Percentiles rank a stretch among this genome's conserved stretches.
Evolutionary conservation across 2,113 vertebrate species (phyloP).

Genomic region (Felis chaus): DNA sequence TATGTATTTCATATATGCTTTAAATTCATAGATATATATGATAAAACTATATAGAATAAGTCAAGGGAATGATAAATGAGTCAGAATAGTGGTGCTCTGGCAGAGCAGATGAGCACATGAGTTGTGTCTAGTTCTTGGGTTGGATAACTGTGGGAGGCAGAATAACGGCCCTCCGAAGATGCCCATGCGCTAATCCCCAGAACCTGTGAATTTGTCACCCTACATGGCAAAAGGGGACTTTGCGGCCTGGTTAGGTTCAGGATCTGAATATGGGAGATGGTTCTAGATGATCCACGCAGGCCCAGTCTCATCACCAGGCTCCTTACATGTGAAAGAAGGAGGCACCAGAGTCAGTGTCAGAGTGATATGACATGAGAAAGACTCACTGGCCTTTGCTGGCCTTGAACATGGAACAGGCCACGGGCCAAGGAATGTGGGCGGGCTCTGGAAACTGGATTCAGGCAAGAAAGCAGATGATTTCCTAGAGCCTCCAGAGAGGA

Average conservation of each 20-base stretch:
- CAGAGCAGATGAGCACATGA: background rate
- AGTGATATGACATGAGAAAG: background rate
- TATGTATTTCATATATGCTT: background rate
- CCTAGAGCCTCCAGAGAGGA: background rate
- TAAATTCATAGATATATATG: background rate
- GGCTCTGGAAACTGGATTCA: background rate
- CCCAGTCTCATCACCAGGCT: background rate
- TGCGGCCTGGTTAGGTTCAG: background rate
- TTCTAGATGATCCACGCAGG: background rate
- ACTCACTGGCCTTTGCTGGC: background rate
- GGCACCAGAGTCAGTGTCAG: background rate
- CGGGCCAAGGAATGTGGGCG: background rate
- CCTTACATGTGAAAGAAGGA: background rate
- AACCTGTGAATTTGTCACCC: background rate
- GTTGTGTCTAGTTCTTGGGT: background rate
- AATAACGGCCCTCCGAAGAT: background rate
- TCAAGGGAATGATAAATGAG: background rate
- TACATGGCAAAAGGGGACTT: background rate
- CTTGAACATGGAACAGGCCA: background rate
- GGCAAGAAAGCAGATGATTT: background rate
- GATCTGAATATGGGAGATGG: background rate
- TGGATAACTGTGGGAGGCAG: background rate
- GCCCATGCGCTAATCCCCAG: background rate
- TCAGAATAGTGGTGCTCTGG: background rate
- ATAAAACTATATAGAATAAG: background rate